These are phyloP conservation scores for Sitobion miscanthi DNA, from an alignment of 1,140 invertebrate species.

Conservation along the genomic window DNA sequence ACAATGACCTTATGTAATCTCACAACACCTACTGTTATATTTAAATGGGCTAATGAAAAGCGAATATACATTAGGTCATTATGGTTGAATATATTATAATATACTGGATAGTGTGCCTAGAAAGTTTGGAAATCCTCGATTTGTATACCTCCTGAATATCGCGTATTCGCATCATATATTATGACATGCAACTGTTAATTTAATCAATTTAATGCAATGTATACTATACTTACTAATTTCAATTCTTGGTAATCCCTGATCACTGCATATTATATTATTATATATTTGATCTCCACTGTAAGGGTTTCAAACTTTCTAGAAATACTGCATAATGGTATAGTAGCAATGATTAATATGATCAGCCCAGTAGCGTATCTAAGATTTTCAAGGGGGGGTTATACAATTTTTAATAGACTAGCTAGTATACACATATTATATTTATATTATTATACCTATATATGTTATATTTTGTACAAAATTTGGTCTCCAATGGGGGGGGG, in stretches of 20 bases:
- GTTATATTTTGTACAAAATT: no score
- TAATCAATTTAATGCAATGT: not conserved
- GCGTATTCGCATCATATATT: not conserved
- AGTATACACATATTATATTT: no score
- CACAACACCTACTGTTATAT: not conserved
- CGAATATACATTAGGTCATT: not conserved
- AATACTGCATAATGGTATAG: no score
- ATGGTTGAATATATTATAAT: not conserved
- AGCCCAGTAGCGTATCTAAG: no score
- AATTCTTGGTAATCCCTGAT: not conserved
- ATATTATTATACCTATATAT: no score
- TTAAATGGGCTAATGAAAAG: not conserved
- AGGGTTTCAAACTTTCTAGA: no score
- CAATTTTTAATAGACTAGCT: no score
- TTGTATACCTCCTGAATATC: not conserved
- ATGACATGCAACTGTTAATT: not conserved
- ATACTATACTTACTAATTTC: not conserved
- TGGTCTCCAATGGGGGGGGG: no score
- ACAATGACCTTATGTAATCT: constrained; percentile 7
- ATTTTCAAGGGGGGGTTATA: no score
- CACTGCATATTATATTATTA: not conserved
- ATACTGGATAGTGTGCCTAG: not conserved
- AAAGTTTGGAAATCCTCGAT: not conserved
- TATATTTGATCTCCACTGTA: not conserved
- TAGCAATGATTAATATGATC: no score